These are phyloP conservation scores for Ochlodes sylvanus DNA, from an alignment of 2,888 invertebrate species.

Conservation along the genomic window DNA sequence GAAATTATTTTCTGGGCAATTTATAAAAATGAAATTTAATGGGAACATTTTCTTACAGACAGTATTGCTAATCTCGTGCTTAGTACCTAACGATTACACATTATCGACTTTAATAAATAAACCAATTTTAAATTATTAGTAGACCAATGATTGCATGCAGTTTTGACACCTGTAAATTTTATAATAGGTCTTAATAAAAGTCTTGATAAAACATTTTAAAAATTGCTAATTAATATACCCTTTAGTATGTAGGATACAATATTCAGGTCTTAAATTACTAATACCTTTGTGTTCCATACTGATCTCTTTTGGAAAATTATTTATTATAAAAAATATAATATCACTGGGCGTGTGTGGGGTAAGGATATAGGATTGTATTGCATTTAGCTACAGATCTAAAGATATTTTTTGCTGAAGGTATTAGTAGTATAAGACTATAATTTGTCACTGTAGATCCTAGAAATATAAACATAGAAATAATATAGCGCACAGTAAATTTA, in stretches of 20 bases:
- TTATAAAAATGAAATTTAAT: constrained; percentile 25
- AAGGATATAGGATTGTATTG: too few species aligned
- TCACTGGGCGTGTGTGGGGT: too few species aligned
- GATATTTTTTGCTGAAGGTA: too few species aligned
- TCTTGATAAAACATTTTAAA: constrained; percentile 17
- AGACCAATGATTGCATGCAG: constrained; percentile 28
- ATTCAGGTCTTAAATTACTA: constrained; percentile 10
- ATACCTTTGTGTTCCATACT: neutral
- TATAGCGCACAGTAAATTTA: constrained; percentile 58
- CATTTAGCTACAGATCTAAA: too few species aligned
- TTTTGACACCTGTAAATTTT: constrained; percentile 19
- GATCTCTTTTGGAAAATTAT: neutral
- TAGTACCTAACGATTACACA: constrained; percentile 18
- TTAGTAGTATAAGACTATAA: neutral
- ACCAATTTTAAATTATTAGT: constrained; percentile 10
- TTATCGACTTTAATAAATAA: constrained; percentile 12
- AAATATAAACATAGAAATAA: constrained; percentile 48
- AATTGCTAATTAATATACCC: constrained; percentile 21
- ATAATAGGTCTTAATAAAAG: constrained; percentile 2
- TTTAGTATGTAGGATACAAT: constrained; percentile 23
- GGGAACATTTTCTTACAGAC: constrained; percentile 32
- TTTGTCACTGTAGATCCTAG: constrained; percentile 46
- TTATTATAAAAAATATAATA: too few species aligned
- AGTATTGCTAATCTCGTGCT: constrained; percentile 24
- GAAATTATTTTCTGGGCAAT: constrained; percentile 31